A percentile compares a stretch with the other conserved stretches of the same genome.
These are phyloP conservation scores for Lamproptera curius DNA, from an alignment of 2,888 invertebrate genomes.

Conservation along the genomic window DNA sequence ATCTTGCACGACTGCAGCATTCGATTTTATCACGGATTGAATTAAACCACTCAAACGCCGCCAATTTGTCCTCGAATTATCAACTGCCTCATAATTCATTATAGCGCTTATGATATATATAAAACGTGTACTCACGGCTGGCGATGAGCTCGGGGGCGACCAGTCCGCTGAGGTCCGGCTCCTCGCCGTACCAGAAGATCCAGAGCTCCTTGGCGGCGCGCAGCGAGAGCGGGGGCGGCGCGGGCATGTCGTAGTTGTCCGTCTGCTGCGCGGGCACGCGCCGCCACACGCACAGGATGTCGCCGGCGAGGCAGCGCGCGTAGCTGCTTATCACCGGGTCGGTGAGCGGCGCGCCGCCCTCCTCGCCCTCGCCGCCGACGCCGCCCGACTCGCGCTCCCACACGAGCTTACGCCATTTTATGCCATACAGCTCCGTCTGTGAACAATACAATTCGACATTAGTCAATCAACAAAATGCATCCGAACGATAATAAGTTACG, in stretches of 20 bases:
- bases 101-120: too few species aligned
- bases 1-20: too few species aligned
- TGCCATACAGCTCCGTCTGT: constrained; percentile 99
- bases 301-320: constrained; percentile 93
- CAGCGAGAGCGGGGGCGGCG: constrained; percentile 87
- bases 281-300: constrained; percentile 99
- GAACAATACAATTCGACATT: constrained; percentile 35
- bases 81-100: too few species aligned
- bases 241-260: constrained; percentile 70
- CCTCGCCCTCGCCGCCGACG: constrained; percentile 47
- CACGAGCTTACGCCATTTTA: constrained; percentile 98
- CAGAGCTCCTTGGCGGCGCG: constrained; percentile 97
- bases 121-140: constrained; percentile 89
- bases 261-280: constrained; percentile 83
- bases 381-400: constrained; percentile 83
- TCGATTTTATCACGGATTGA: too few species aligned
- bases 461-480: background rate
- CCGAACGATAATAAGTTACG: too few species aligned
- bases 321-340: constrained; percentile 95
- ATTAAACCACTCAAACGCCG: too few species aligned
- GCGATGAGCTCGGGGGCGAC: constrained; percentile 91
- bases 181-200: constrained; percentile 99
- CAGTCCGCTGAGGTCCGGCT: constrained; percentile 91
- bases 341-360: constrained; percentile 84
- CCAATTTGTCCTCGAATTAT: too few species aligned